Evolutionary conservation across 2,888 invertebrate genomes (phyloP), one percentile per base, ranked within the genome.

Genomic region (Busseola fusca): DNA sequence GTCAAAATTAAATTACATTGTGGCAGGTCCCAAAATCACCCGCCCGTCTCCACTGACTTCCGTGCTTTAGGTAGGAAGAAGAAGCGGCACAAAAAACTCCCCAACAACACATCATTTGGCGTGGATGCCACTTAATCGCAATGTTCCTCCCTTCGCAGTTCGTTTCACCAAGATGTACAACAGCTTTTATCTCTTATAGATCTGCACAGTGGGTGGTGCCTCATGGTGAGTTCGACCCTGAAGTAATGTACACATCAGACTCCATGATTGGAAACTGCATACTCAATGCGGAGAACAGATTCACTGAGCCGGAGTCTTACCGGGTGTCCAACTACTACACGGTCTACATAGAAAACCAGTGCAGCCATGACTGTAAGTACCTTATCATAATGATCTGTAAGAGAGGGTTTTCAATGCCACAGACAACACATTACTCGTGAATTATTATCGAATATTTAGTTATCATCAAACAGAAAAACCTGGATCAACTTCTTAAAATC

Each of bases 331-430:
- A 97, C 87, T 97, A 97, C 85, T 97, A 97, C 84, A 97, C 98
- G 45, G 97, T 98, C 86, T 98, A 98, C 90, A 96, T 98, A 84
- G 98, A 98, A 91, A 98, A 97, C 92, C 97, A 98, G 87, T 98
- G 98, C 92, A 94, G 96, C 79, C 96, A 97, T 87, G 96, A 97
- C 85, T 96, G 97, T 96, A 84, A 96, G 96, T 95, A 83, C 64
- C 42, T 37, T 50, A 45, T 42, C 12, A 21, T 25, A 56, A 16
- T 40, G 14, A 27, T 27, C 1, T 63, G 16, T 56, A 50, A 7
- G 10, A 37, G 5, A 27, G 12, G 9, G 10, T 2, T 54, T 16
- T 69, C 14, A 50, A 68, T 66, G 16, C 6, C 12, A 66, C 48
- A 50, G 48, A 50, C 6, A 7, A 14, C n/a, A 18, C n/a, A 27